Base-by-base conservation (phyloP, 2,888 invertebrate species). In the Ochropacha duplaris region DNA sequence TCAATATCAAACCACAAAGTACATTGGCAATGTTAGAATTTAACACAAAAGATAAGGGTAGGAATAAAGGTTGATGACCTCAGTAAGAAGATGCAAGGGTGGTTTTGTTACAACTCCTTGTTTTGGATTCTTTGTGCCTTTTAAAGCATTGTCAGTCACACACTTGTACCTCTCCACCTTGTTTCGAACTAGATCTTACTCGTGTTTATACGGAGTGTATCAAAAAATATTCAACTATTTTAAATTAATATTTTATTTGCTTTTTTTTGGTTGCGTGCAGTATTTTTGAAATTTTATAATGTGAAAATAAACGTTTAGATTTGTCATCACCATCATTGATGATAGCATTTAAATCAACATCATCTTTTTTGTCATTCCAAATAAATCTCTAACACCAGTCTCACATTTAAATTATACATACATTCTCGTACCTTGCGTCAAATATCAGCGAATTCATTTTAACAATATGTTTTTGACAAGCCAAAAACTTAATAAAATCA, bases 131-230 rank as follows among this genome's bases (percentile, higher is more conserved):
- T 77, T 86, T 85, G 82, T 85, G 61, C 72, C 74, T 78, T 79
- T 87, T 87, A 76, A 67, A 63, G 71, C 75, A 78, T 87, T 86
- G 85, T 88, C 74, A 79, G 85, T 88, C 74, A 79, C 68, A 77
- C 88, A 90, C 90, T 91, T 90, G 90, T 87, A 77, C 72, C 59
- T 67, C 66, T 73, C 71, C 83, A 86, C 86, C 82, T 87, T 87
- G 77, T 78, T 75, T 63, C 76, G 66, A 76, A 82, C 72, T 72
- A 73, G 72, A 76, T 77, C 71, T 76, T 73, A 61, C 52, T 52
- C 19, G 52, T 34, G 9, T 12, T 59, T 72, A 64, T 76, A 86
- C 68, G 80, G 81, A 71, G 22, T 81, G 84, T 59, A 34, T 52
- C 2, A 36, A 36, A 36, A 34, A 34, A 58, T 60, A 64, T 57